Percentiles rank a stretch among this genome's conserved stretches.
phyloP scores from a whole-genome alignment of 2,113 vertebrate genomes.

The Xenopus borealis region DNA sequence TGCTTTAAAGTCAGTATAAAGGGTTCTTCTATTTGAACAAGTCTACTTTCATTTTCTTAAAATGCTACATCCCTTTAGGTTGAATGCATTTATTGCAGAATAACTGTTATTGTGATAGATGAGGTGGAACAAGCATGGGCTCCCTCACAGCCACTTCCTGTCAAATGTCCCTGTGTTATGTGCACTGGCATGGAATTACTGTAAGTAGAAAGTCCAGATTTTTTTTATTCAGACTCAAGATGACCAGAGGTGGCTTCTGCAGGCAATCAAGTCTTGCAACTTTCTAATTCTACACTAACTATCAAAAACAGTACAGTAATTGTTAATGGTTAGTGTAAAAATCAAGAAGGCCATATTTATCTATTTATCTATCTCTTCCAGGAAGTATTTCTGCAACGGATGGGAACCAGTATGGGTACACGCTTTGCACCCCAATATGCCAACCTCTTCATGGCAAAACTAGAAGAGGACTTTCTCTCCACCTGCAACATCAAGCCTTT shows the following conservation, averaged over 20 bases:
- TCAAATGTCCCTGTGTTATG: constrained; percentile 52
- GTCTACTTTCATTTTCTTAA: constrained; percentile 49
- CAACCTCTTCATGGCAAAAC: no score
- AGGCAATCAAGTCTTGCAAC: constrained; percentile 48
- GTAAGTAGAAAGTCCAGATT: constrained; percentile 52
- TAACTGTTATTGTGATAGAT: constrained; percentile 54
- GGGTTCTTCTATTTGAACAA: constrained; percentile 23
- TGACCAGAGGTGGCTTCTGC: constrained; percentile 43
- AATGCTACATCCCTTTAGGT: constrained; percentile 54
- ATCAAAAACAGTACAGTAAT: no score
- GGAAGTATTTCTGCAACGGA: no score
- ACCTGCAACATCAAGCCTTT: no score
- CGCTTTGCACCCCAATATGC: no score
- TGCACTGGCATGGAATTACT: constrained; percentile 55
- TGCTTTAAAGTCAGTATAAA: background rate
- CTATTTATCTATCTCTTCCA: no score
- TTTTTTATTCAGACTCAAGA: constrained; percentile 51
- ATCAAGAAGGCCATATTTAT: no score
- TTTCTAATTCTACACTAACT: no score
- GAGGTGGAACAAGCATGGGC: constrained; percentile 59
- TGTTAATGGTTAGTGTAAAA: no score
- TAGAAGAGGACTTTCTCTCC: no score
- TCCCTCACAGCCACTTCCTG: constrained; percentile 60
- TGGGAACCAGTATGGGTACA: no score
- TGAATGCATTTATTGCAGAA: constrained; percentile 56